Evolutionary conservation across 2,113 vertebrate species (phyloP).

Genomic region (Machaerirhynchus nigripectus): DNA sequence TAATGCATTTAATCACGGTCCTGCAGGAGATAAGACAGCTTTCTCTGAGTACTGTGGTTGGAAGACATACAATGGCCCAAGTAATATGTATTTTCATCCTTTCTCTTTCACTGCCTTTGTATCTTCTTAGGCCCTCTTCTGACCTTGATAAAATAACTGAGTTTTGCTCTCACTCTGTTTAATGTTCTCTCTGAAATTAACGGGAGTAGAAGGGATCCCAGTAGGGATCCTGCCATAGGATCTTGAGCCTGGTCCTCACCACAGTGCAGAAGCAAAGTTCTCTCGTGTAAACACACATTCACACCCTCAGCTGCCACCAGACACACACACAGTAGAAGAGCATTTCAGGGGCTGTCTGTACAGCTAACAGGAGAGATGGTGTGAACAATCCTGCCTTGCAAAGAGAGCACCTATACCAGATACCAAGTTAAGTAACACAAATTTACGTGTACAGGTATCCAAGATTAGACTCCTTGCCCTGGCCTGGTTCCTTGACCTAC

Average conservation of each 20-base stretch:
- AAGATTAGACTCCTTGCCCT: neutral
- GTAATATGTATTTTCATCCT: neutral
- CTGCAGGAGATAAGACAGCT: neutral
- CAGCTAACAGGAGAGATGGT: neutral
- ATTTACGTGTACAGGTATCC: neutral
- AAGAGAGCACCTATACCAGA: neutral
- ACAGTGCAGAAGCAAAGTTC: neutral
- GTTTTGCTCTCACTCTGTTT: neutral
- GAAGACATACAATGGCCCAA: neutral
- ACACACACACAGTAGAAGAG: neutral
- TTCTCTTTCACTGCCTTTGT: neutral
- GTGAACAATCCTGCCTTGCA: neutral
- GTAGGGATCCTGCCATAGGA: rapidly evolving
- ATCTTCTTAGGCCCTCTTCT: neutral
- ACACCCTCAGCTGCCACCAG: neutral
- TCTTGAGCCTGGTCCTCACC: neutral
- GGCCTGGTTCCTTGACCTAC: neutral
- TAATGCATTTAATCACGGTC: neutral
- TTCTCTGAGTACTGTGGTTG: neutral
- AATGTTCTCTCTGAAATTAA: neutral
- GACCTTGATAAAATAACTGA: neutral
- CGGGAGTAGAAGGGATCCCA: neutral
- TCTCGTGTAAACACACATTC: neutral
- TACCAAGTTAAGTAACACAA: neutral
- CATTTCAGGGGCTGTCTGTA: neutral